These are phyloP conservation scores for Graphium colonna DNA, from an alignment of 2,888 invertebrate genomes.

Conservation along the genomic window DNA sequence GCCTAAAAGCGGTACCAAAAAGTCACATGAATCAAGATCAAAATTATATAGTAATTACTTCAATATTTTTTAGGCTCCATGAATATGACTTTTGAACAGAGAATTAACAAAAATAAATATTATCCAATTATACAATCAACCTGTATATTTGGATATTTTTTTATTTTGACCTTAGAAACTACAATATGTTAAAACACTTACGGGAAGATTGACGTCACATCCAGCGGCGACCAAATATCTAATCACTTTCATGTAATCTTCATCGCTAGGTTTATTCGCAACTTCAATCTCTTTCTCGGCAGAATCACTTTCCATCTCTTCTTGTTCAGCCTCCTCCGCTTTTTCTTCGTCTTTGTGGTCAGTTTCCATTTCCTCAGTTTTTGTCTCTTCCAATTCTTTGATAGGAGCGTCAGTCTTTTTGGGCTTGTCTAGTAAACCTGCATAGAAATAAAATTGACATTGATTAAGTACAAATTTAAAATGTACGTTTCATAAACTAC, in stretches of 20 bases:
- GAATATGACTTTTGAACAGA: too few species aligned
- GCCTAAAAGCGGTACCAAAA: too few species aligned
- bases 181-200: constrained; percentile 43
- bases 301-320: constrained; percentile 29
- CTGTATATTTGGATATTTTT: too few species aligned
- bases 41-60: too few species aligned
- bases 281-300: constrained; percentile 25
- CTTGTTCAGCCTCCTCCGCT: constrained; percentile 28
- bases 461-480: too few species aligned
- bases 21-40: too few species aligned
- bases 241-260: constrained; percentile 65
- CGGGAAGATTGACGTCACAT: constrained; percentile 87
- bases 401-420: not conserved
- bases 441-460: not conserved
- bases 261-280: constrained; percentile 40
- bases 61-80: too few species aligned
- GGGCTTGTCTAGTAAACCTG: not conserved
- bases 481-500: too few species aligned
- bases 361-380: constrained; percentile 17
- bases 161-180: too few species aligned
- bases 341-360: constrained; percentile 25
- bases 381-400: constrained; percentile 12
- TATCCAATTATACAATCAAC: too few species aligned
- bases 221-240: constrained; percentile 89
- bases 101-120: too few species aligned